phyloP scores from a whole-genome alignment of 2,113 vertebrate genomes.

The Scomber colias region DNA sequence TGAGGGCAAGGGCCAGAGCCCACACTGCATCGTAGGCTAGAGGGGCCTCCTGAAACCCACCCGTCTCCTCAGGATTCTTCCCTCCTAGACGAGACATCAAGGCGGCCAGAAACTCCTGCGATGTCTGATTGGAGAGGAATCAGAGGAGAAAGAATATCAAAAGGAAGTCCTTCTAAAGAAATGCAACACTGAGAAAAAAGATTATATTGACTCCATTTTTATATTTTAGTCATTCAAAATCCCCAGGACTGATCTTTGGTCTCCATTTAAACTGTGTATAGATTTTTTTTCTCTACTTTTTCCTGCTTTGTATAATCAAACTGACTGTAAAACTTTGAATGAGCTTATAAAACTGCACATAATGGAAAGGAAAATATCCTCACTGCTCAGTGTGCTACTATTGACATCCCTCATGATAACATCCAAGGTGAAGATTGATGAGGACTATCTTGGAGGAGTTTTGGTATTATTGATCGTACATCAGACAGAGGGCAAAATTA shows the following conservation, averaged over 20 bases:
- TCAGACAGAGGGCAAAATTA: too few species aligned
- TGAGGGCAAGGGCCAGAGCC: constrained; percentile 94
- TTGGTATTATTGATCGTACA: too few species aligned
- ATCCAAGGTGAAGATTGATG: too few species aligned
- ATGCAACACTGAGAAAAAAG: background rate
- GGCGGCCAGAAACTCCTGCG: constrained; percentile 93
- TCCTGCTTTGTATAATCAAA: background rate
- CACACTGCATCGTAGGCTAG: constrained; percentile 96
- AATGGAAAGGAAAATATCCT: background rate
- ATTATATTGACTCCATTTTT: background rate
- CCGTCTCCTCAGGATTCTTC: constrained; percentile 93
- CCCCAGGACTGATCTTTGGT: background rate
- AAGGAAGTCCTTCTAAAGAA: background rate
- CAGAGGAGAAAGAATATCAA: constrained; percentile 1
- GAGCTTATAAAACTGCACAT: too few species aligned
- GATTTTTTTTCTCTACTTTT: background rate
- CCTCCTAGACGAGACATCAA: constrained; percentile 92
- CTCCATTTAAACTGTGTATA: too few species aligned
- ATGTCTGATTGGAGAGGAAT: constrained; percentile 85
- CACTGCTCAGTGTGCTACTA: background rate
- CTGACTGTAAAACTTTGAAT: background rate
- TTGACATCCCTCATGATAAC: too few species aligned
- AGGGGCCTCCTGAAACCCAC: constrained; percentile 95
- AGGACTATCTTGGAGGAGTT: too few species aligned
- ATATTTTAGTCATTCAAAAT: background rate